Evolutionary conservation across 1,140 invertebrate species (phyloP).

Genomic region (Drosophila neocordata): DNA sequence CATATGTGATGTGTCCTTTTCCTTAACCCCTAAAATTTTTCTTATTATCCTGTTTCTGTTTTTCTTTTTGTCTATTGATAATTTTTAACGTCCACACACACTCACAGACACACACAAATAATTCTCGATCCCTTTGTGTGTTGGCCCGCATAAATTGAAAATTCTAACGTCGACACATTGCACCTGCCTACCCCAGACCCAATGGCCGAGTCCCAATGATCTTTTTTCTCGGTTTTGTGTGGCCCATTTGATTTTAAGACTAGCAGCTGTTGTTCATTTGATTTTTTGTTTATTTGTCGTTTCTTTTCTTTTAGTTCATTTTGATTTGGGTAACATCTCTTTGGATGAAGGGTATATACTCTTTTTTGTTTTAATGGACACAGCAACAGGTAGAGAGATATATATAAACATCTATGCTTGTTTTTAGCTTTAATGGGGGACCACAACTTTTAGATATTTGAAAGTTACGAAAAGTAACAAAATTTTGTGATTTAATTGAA

Average conservation of each 20-base stretch:
- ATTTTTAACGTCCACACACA: slow-evolving; percentile 27
- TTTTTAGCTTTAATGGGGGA: neutral
- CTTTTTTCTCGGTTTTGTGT: slow-evolving; percentile 24
- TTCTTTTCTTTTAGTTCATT: slow-evolving; percentile 21
- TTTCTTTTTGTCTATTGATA: slow-evolving; percentile 17
- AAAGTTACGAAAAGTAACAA: slow-evolving; percentile 7
- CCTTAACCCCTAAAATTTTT: neutral
- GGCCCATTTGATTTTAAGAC: slow-evolving; percentile 47
- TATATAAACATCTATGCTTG: neutral
- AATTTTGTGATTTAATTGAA: slow-evolving; percentile 44
- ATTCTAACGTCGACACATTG: slow-evolving; percentile 34
- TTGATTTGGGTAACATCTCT: slow-evolving; percentile 26
- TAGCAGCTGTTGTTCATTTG: slow-evolving; percentile 53
- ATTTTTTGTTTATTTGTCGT: slow-evolving; percentile 23
- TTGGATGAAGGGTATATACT: slow-evolving; percentile 12
- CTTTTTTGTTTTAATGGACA: neutral
- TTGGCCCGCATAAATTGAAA: slow-evolving; percentile 47
- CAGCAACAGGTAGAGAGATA: slow-evolving; percentile 5
- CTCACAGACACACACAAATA: neutral
- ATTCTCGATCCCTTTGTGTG: slow-evolving; percentile 29
- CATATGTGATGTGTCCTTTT: slow-evolving; percentile 1
- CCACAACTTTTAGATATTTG: neutral
- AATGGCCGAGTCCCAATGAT: slow-evolving; percentile 19
- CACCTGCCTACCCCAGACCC: slow-evolving; percentile 41
- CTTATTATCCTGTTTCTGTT: slow-evolving; percentile 1